Percentiles rank a stretch among this genome's conserved stretches.
Evolutionary conservation across 2,797 vertebrate genomes (phyloP).

Genomic region (Ciconia nigra): DNA sequence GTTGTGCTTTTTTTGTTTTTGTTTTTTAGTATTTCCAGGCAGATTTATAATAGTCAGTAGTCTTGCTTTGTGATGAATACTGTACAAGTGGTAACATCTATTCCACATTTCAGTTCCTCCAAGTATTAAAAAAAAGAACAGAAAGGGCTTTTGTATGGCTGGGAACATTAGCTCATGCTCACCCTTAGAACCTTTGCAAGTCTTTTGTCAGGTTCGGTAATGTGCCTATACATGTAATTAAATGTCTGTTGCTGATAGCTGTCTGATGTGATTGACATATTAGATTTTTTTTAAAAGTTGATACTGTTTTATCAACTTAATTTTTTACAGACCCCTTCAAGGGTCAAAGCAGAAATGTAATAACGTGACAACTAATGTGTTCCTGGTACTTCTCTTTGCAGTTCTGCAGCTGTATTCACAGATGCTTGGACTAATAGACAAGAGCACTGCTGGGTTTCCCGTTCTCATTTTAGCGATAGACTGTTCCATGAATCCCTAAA

Average conservation of each 20-base stretch:
- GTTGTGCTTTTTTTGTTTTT: background rate
- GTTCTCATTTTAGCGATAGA: background rate
- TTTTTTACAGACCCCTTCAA: background rate
- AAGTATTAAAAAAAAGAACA: background rate
- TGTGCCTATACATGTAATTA: background rate
- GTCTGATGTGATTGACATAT: background rate
- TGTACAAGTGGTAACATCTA: background rate
- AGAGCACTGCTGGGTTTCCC: background rate
- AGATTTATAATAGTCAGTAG: background rate
- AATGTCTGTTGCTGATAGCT: background rate
- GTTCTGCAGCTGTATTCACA: background rate
- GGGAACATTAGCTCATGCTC: background rate
- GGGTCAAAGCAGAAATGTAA: background rate
- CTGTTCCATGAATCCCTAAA: background rate
- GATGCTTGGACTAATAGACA: background rate
- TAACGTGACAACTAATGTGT: fast-evolving
- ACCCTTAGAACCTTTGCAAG: background rate
- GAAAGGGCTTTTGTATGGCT: background rate
- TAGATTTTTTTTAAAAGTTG: background rate
- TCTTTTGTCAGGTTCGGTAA: background rate
- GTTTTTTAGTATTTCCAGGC: background rate
- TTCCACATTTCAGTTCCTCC: background rate
- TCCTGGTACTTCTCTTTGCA: background rate
- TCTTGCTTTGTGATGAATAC: background rate
- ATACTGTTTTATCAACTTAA: fast-evolving